A percentile compares a stretch with the other conserved stretches of the same genome.
phyloP scores from a whole-genome alignment of 1,140 invertebrate species.

The Globodera rostochiensis region DNA sequence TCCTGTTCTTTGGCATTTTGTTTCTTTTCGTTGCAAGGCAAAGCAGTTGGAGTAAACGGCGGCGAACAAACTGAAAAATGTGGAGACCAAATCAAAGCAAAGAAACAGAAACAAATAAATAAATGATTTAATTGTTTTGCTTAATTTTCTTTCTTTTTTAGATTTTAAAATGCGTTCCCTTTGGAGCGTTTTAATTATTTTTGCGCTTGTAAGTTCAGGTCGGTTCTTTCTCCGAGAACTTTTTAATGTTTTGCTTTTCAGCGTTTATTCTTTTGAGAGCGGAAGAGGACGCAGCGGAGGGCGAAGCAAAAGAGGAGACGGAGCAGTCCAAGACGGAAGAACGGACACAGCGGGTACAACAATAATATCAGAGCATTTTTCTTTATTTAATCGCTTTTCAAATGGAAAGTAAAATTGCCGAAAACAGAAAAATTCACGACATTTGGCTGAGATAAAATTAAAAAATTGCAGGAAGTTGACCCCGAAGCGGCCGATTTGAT shows the following conservation, averaged over 20 bases:
- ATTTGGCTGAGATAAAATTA: too few species aligned
- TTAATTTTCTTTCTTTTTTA: not conserved
- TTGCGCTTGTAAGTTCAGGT: not conserved
- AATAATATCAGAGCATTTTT: slow-evolving; percentile 1
- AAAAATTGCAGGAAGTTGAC: slow-evolving; percentile 2
- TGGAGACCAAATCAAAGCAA: not conserved
- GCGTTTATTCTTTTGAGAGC: slow-evolving; percentile 1
- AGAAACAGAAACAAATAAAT: not conserved
- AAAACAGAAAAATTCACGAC: too few species aligned
- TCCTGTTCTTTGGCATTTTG: not conserved
- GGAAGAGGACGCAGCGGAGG: slow-evolving; percentile 33
- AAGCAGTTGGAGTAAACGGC: not conserved
- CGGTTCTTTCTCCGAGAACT: not conserved
- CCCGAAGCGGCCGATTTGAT: slow-evolving; percentile 15
- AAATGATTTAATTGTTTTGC: not conserved
- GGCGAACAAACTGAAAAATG: not conserved
- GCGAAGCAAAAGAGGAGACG: not conserved
- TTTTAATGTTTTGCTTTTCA: slow-evolving; percentile 9
- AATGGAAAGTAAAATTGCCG: too few species aligned
- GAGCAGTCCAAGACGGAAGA: slow-evolving; percentile 31
- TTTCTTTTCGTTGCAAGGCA: not conserved
- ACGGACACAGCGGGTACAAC: slow-evolving; percentile 16
- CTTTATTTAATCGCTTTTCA: too few species aligned
- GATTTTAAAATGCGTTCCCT: not conserved
- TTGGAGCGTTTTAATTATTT: not conserved